These are phyloP conservation scores for Gymnocheta viridis DNA, from an alignment of 2,888 invertebrate species.

Conservation along the genomic window DNA sequence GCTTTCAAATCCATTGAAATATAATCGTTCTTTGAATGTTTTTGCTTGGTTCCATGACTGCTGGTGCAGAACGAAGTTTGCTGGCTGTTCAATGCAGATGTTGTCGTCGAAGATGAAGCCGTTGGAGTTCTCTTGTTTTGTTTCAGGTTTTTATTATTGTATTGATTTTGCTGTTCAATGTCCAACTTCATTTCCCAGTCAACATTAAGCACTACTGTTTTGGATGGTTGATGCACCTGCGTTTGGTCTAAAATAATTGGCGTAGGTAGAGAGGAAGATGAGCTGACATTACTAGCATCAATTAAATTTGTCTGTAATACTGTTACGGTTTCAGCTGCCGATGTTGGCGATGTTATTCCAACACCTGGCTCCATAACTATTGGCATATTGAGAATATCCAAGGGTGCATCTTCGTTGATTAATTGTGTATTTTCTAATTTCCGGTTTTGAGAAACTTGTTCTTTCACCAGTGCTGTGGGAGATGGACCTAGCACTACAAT, in stretches of 20 bases:
- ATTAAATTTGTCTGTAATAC: conserved; percentile 68
- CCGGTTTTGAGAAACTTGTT: conserved; percentile 32
- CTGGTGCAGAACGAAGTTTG: conserved; percentile 15
- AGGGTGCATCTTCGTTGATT: conserved; percentile 85
- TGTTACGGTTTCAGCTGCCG: conserved; percentile 55
- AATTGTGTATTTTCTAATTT: conserved; percentile 74
- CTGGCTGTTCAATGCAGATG: conserved; percentile 1
- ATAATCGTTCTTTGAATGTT: conserved; percentile 53
- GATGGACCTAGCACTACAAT: conserved; percentile 76
- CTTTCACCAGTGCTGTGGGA: conserved; percentile 29
- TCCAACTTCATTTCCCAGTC: conserved; percentile 86
- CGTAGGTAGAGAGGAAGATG: conserved; percentile 38
- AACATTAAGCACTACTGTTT: conserved; percentile 77
- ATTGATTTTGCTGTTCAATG: conserved; percentile 56
- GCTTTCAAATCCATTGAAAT: conserved; percentile 54
- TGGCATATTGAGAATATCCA: conserved; percentile 81
- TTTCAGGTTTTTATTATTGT: conserved; percentile 54
- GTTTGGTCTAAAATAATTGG: conserved; percentile 58
- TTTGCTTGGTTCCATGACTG: conserved; percentile 36
- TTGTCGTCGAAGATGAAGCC: conserved; percentile 34
- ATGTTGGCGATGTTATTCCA: conserved; percentile 58
- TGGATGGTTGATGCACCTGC: conserved; percentile 38
- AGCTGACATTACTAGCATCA: conserved; percentile 66
- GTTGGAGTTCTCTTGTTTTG: conserved; percentile 44
- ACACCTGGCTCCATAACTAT: conserved; percentile 79